phyloP scores from a whole-genome alignment of 1,140 invertebrate species.

The Drosophila kepulauana region DNA sequence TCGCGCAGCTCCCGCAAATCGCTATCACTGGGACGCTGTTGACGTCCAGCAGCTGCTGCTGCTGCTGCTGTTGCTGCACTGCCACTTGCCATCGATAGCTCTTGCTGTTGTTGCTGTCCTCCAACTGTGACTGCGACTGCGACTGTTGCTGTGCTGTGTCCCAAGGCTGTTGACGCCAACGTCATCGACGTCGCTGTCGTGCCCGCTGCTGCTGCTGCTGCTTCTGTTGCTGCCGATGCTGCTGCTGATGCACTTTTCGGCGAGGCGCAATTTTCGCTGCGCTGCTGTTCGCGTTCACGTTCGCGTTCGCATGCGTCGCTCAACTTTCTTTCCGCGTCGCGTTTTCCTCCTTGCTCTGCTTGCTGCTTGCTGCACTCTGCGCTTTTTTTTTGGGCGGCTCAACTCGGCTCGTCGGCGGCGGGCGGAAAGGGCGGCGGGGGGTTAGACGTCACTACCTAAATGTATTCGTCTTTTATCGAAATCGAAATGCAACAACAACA shows the following conservation, averaged over 20 bases:
- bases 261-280: constrained; percentile 66
- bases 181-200: constrained; percentile 60
- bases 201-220: constrained; percentile 5
- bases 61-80: constrained; percentile 14
- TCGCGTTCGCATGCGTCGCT: constrained; percentile 66
- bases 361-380: no score
- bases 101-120: constrained; percentile 32
- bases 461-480: constrained; percentile 56
- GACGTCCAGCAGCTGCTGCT: constrained; percentile 23
- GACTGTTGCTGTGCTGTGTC: constrained; percentile 28
- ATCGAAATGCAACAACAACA: constrained; percentile 37
- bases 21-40: constrained; percentile 39
- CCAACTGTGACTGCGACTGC: constrained; percentile 28
- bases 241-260: constrained; percentile 60
- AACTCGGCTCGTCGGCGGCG: no score
- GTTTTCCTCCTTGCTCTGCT: no score
- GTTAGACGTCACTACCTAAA: constrained; percentile 16
- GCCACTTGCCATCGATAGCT: constrained; percentile 38
- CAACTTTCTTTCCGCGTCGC: constrained; percentile 45
- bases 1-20: constrained; percentile 87
- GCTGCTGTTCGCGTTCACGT: constrained; percentile 60
- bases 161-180: constrained; percentile 72
- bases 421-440: no score
- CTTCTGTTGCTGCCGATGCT: no score
- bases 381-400: no score